Percentiles rank a stretch among this genome's conserved stretches.
Evolutionary conservation across 2,797 vertebrate species (phyloP).

Genomic region (Eupleurogrammus muticus): DNA sequence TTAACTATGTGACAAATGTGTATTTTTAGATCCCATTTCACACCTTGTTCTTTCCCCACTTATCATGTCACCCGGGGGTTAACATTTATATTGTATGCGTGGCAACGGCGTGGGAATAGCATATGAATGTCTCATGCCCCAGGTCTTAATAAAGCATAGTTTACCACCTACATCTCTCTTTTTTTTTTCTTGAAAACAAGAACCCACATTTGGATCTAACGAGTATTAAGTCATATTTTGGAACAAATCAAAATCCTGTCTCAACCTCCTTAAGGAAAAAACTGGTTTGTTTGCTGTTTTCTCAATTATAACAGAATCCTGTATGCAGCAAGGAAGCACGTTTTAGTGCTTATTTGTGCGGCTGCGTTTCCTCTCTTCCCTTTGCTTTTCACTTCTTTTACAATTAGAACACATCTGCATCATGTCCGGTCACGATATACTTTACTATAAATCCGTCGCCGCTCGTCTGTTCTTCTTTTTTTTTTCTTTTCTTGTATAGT

Average conservation of each 20-base stretch:
- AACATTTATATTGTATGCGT: no score
- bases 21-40: no score
- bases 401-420: background rate
- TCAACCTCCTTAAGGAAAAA: constrained; percentile 33
- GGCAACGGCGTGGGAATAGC: no score
- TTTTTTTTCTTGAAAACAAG: background rate
- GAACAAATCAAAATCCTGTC: constrained; percentile 34
- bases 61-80: no score
- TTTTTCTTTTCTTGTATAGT: no score
- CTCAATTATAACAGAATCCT: constrained; percentile 24
- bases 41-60: no score
- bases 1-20: no score
- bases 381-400: no score
- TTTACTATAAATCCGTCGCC: constrained; percentile 7
- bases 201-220: constrained; percentile 5
- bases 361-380: background rate
- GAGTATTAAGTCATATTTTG: constrained; percentile 16
- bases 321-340: constrained; percentile 1
- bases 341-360: constrained; percentile 37
- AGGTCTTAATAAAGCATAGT: no score
- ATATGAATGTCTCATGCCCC: no score
- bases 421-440: background rate
- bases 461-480: background rate
- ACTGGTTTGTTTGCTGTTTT: constrained; percentile 39
- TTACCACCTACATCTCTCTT: no score